phyloP scores from a whole-genome alignment of 2,888 invertebrate genomes.

The Stenoptilia bipunctidactyla region DNA sequence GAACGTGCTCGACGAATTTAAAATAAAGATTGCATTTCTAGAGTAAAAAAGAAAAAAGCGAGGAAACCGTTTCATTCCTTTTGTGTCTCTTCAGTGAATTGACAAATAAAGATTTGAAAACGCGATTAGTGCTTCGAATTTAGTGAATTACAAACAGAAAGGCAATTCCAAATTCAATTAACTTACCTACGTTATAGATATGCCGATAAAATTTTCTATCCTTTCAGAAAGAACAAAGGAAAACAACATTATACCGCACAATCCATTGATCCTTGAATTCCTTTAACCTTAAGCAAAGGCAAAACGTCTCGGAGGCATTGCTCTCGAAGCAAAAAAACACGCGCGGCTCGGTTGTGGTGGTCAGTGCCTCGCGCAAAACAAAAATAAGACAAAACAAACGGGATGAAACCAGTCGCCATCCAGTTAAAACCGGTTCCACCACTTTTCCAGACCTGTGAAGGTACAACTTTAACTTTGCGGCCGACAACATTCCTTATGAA shows the following conservation, averaged over 20 bases:
- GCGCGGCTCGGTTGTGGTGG: slow-evolving; percentile 60
- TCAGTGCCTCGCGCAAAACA: slow-evolving; percentile 65
- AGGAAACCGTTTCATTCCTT: no score
- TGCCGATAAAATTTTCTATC: no score
- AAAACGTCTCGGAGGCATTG: slow-evolving; percentile 35
- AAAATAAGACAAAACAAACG: slow-evolving; percentile 62
- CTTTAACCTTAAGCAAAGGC: slow-evolving; percentile 12
- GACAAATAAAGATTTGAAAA: no score
- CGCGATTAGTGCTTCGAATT: no score
- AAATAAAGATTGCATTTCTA: no score
- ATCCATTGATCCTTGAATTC: slow-evolving; percentile 10
- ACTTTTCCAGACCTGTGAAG: slow-evolving; percentile 31
- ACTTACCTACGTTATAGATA: no score
- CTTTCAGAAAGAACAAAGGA: no score
- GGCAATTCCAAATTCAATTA: no score
- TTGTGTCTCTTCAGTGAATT: no score
- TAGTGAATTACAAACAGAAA: no score
- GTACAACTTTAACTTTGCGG: slow-evolving; percentile 6
- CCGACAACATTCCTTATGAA: slow-evolving; percentile 1
- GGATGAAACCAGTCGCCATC: slow-evolving; percentile 41
- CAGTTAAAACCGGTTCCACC: slow-evolving; percentile 45
- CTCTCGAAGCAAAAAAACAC: slow-evolving; percentile 24
- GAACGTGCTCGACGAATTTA: no score
- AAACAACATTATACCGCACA: slow-evolving; percentile 7
- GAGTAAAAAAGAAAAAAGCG: no score